phyloP scores from a whole-genome alignment of 2,113 vertebrate genomes.

The Plecotus auritus region DNA sequence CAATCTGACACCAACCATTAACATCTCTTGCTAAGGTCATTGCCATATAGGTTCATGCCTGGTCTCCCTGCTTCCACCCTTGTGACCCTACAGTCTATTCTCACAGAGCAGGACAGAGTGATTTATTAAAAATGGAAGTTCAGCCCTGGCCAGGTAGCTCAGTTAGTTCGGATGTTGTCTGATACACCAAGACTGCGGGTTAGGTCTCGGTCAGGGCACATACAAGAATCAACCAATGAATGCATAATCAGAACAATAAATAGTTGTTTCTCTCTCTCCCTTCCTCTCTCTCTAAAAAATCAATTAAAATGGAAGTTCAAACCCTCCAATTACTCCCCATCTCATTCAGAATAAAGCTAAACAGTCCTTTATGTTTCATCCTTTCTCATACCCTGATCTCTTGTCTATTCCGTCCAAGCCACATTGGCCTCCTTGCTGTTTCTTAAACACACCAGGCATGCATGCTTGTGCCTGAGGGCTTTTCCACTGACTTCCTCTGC shows the following conservation, averaged over 20 bases:
- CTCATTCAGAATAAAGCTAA: not conserved
- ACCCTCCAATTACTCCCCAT: not conserved
- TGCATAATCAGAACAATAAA: not conserved
- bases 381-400: not conserved
- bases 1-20: not conserved
- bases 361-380: not conserved
- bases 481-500: not conserved
- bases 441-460: not conserved
- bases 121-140: not conserved
- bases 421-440: not conserved
- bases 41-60: not conserved
- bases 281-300: not conserved
- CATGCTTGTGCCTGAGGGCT: not conserved
- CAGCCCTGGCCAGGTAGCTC: not conserved
- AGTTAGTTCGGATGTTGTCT: not conserved
- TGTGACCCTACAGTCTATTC: not conserved
- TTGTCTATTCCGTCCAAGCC: not conserved
- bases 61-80: not conserved
- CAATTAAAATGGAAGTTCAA: not conserved
- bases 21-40: not conserved
- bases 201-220: not conserved
- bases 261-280: not conserved
- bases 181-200: not conserved
- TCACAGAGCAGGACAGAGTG: not conserved
- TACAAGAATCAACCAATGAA: not conserved